Conservation (phyloP, 2,797 vertebrate genomes). For the Denticeps clupeoides region DNA sequence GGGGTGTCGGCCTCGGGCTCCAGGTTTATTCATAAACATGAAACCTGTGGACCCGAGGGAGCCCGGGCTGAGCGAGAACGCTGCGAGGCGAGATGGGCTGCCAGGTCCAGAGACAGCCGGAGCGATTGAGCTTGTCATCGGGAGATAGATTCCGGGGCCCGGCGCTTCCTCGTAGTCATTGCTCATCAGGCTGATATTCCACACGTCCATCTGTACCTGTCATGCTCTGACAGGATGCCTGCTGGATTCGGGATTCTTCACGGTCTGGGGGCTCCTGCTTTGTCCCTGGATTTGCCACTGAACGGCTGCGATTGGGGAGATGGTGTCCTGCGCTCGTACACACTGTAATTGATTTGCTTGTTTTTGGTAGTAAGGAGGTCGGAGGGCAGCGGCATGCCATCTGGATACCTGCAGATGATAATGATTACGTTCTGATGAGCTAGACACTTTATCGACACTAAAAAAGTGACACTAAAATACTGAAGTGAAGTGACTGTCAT, state of each 20-base stretch:
- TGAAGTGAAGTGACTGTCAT: too few relatives aligned
- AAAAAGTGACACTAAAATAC: too few relatives aligned
- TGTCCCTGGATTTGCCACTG: too few relatives aligned
- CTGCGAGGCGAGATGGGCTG: constrained; percentile 16
- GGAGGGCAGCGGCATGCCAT: constrained; percentile 8
- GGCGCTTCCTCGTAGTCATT: constrained; percentile 41
- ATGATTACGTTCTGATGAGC: not conserved
- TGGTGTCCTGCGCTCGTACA: not conserved
- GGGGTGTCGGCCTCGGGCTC: too few relatives aligned
- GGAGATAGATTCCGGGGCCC: constrained; percentile 44
- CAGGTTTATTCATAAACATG: too few relatives aligned
- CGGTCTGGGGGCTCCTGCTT: too few relatives aligned
- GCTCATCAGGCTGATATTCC: constrained; percentile 41
- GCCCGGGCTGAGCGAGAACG: too few relatives aligned
- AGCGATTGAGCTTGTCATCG: constrained; percentile 41
- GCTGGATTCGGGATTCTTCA: too few relatives aligned
- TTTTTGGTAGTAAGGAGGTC: constrained; percentile 7
- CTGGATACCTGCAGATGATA: constrained; percentile 6
- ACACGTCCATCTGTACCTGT: constrained; percentile 48
- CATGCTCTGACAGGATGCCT: constrained; percentile 46
- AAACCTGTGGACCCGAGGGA: too few relatives aligned
- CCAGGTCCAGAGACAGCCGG: constrained; percentile 22
- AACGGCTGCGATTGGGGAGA: not conserved
- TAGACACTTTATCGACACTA: too few relatives aligned
- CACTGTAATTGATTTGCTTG: constrained; percentile 16